Conservation (phyloP, 1,140 invertebrate genomes). For the Nephila pilipes region DNA sequence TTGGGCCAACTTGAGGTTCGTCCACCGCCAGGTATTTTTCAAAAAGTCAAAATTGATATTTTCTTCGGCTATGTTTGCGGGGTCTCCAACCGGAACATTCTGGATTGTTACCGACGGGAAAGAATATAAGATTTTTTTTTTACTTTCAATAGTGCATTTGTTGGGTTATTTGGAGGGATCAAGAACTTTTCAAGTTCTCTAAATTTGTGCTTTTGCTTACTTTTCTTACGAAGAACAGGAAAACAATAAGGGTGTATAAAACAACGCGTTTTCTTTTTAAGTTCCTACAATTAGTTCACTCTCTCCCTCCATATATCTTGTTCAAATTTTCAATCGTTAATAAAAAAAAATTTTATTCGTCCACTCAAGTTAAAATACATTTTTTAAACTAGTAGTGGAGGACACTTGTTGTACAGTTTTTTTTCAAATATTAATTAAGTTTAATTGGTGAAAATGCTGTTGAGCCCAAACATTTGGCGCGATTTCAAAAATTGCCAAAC, state of each 20-base stretch:
- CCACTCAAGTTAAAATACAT: no score
- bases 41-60: conserved; percentile 39
- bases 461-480: not conserved
- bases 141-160: not conserved
- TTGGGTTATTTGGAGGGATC: not conserved
- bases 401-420: no score
- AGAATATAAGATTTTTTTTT: not conserved
- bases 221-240: not conserved
- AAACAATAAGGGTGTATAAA: not conserved
- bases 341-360: no score
- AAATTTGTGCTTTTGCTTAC: not conserved
- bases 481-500: no score
- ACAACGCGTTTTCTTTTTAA: no score
- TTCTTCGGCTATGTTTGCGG: not conserved
- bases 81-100: conserved; percentile 12
- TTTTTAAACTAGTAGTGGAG: no score
- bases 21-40: conserved; percentile 19
- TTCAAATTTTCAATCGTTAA: no score
- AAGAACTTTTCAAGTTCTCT: not conserved
- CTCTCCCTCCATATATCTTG: no score
- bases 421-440: no score
- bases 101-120: not conserved
- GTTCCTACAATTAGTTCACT: no score
- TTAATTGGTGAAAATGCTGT: no score
- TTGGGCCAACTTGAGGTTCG: conserved; percentile 6